Percentiles rank a stretch among this genome's conserved stretches.
Conservation (phyloP, 2,888 invertebrate genomes). For the Nemotelus pantherinus region DNA sequence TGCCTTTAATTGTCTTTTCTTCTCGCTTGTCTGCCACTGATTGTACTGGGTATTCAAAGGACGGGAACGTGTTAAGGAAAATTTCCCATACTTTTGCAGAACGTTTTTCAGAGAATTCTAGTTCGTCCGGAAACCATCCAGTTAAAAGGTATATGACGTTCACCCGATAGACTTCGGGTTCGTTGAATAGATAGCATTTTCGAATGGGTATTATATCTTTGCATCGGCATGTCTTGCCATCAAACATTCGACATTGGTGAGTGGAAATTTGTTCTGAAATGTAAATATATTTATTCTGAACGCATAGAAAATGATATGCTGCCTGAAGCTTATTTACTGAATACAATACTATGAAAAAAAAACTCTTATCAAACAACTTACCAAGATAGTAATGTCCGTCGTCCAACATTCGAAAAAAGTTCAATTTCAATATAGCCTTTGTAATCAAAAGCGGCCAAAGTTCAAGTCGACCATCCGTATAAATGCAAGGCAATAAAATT, state of each 20-base stretch:
- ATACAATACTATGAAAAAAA: background rate
- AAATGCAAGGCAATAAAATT: slow-evolving; percentile 61
- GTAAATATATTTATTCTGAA: background rate
- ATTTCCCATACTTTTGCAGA: slow-evolving; percentile 27
- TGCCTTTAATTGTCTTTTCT: background rate
- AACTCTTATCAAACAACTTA: background rate
- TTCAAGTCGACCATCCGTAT: slow-evolving; percentile 56
- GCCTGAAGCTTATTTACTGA: background rate
- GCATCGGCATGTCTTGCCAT: slow-evolving; percentile 36
- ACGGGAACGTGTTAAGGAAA: background rate
- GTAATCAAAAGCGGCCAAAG: slow-evolving; percentile 66
- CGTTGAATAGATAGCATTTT: slow-evolving; percentile 24
- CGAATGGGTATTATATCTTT: slow-evolving; percentile 23
- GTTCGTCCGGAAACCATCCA: slow-evolving; percentile 29
- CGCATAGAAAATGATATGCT: no score
- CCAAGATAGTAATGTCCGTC: slow-evolving; percentile 57
- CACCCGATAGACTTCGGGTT: slow-evolving; percentile 22
- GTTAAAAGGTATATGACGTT: slow-evolving; percentile 40
- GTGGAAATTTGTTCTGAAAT: slow-evolving; percentile 63
- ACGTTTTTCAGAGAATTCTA: slow-evolving; percentile 45
- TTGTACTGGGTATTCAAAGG: background rate
- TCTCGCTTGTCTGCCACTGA: background rate
- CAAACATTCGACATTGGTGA: slow-evolving; percentile 36
- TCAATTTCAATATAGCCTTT: slow-evolving; percentile 65
- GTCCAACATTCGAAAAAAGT: slow-evolving; percentile 62